Base-by-base conservation (phyloP, 1,140 invertebrate species). In the Globodera rostochiensis region DNA sequence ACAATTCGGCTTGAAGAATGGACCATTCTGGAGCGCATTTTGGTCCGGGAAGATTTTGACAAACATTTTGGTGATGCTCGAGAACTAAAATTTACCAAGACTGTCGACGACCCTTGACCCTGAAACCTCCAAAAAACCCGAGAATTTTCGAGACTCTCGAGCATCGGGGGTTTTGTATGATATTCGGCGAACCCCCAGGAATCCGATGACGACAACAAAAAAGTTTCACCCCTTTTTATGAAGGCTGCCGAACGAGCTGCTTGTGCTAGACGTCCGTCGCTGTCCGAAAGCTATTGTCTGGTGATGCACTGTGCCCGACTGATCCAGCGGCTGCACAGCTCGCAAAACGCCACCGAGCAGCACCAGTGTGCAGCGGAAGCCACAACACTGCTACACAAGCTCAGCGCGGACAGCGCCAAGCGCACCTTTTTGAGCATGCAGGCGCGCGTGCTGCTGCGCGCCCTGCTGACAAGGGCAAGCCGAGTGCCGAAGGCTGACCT, bases 401-500 rank as follows among this genome's bases (percentile, higher is more conserved):
- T 69, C 79, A 25, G 71, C 45, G 21, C 50, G 4, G 60, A 67
- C 69, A 36, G 69, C 69, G 74, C 53, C 19, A 80, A 57, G 49
- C 21, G 66, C 36, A 82, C 81, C 15, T 80, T 74, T 57, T 19
- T 82, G 15, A 74, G 46, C 46, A 50, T 70, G 45, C 73, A 80
- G 67, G 66, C 69, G 13, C 64, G 78, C 15, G 45, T n/a, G 13
- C 70, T 82, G 49, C 79, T 82, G n/a, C 81, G 67, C 13, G 57
- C 53, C 50, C 64, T 47, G 11, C 49, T 82, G 46, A n/a, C 78
- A 36, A 66, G 66, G 19, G 79, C 81, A n/a, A 70, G 69, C 46
- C 53, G 78, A 81, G 11, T 82, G 64, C 80, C 79, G n/a, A 80
- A 81, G 57, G 79, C 81, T 45, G 60, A 82, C 73, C 66, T 82